Base-by-base conservation (phyloP, 2,888 invertebrate genomes). In the Thyatira batis region DNA sequence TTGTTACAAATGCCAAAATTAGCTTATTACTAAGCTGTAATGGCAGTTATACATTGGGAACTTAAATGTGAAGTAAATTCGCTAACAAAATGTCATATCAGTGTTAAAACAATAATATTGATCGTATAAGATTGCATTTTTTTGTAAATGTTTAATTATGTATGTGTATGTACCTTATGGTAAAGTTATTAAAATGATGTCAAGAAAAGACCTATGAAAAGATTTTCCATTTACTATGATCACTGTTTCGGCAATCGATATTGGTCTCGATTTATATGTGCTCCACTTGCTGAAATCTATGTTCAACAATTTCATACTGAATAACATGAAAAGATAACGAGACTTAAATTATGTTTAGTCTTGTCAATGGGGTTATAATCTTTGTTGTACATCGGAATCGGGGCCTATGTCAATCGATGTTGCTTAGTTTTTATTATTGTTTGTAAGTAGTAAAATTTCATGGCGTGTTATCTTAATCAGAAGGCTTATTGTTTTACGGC, bases 81-180 rank as follows among this genome's bases (percentile, higher is more conserved):
- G 8, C 23, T 13, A 50, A 43, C 25, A 17, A 20, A 39, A n/a
- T 58, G 50, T 66, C 67, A 68, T 68, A 68, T 68, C 67, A 68
- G 52, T 59, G 55, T 57, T 54, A 58, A n/a, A n/a, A 60, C 60
- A 61, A 63, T 60, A 65, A 67, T 63, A 61, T 52, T 67, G 44
- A 51, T 61, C 51, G 45, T 54, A 57, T 55, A 44, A 52, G 52
- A 57, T 48, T 49, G 52, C n/a, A 52, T 58, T 60, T 17, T 49
- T 46, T 57, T 52, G 49, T 56, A 53, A 50, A 49, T 54, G 52
- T 54, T 52, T 49, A 51, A 44, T 53, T 53, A 64, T 61, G 52
- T 49, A 60, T 56, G 57, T 54, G 53, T n/a, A 17, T 17, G 39
- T 39, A 17, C 59, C 30, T 51, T 52, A 58, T 50, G 58, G 45